Conservation (phyloP, 2,113 vertebrate genomes). For the Trochalopteron elliotii region DNA sequence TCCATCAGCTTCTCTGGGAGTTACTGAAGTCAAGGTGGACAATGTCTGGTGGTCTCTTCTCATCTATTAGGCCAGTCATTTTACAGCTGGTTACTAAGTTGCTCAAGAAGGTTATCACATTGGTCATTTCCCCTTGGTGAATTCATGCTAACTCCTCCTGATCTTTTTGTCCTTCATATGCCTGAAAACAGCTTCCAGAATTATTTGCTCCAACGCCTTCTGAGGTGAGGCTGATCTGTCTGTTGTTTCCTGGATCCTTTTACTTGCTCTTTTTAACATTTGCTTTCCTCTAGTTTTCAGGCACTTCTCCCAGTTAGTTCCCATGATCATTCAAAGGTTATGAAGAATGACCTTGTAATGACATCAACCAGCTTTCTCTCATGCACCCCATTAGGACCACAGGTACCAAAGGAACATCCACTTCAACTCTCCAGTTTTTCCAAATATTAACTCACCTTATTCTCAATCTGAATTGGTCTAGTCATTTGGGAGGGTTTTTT, state of each 20-base stretch:
- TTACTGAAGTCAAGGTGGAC: not conserved
- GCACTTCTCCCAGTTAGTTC: rapidly evolving
- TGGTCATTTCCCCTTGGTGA: not conserved
- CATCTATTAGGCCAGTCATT: not conserved
- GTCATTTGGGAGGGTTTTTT: not conserved
- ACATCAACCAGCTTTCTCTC: not conserved
- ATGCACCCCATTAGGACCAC: not conserved
- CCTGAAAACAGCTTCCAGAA: not conserved
- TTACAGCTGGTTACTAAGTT: not conserved
- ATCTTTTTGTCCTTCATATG: not conserved
- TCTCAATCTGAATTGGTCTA: not conserved
- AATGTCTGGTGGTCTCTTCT: not conserved
- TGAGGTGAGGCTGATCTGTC: not conserved
- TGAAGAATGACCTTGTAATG: not conserved
- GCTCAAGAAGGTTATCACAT: not conserved
- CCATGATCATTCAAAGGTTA: not conserved
- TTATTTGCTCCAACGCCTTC: not conserved
- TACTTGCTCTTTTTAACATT: not conserved
- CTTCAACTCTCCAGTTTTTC: not conserved
- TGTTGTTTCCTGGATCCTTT: not conserved
- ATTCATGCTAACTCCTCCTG: not conserved
- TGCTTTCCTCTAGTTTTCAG: not conserved
- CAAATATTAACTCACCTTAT: not conserved
- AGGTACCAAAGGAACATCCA: not conserved
- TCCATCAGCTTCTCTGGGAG: not conserved